Base-by-base conservation (phyloP, 2,888 invertebrate genomes). In the Eristalis intricaria region DNA sequence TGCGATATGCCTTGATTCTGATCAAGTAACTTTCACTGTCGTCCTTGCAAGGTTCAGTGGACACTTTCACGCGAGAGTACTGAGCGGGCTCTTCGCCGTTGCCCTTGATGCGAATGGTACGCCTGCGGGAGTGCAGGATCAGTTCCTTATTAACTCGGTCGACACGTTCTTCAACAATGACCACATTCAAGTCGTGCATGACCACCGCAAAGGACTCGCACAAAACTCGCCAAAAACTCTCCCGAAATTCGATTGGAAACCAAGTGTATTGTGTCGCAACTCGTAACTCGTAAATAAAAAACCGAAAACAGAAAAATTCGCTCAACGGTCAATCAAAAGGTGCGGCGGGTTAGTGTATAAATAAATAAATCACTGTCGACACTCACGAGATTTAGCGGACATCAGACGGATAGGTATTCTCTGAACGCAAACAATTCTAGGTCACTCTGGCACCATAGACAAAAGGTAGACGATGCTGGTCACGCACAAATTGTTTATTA, bases 111-210 rank as follows among this genome's bases (percentile, higher is more conserved):
- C 79, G 83, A 66, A 87, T 87, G 43, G 84, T 84, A 80, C 87
- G 87, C 40, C 64, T 87, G 22, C 87, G 79, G 3, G 87, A 84
- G 71, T 79, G 79, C 76, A 80, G 65, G 38, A 87, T 65, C 68
- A 84, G 58, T 80, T 87, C 66, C n/a, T 87, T 79, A 29, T 87
- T 83, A 38, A 84, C 84, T 83, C 87, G 87, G 75, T 87, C 87
- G 64, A 84, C 87, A 84, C 84, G 87, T 87, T 87, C 84, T 75
- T 87, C 87, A 50, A 80, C 64, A 64, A 87, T 84, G 40, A 84
- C 84, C 56, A 87, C 79, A 77, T 76, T 87, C 84, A 87, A 84
- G 76, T 87, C 87, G 64, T 73, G 83, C 87, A 87, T 87, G 87
- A 87, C 87, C 83, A 61, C 73, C 71, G 19, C 8, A 19, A 38